These are phyloP conservation scores for Coregonus clupeaformis DNA, from an alignment of 2,113 vertebrate species.

Conservation along the genomic window DNA sequence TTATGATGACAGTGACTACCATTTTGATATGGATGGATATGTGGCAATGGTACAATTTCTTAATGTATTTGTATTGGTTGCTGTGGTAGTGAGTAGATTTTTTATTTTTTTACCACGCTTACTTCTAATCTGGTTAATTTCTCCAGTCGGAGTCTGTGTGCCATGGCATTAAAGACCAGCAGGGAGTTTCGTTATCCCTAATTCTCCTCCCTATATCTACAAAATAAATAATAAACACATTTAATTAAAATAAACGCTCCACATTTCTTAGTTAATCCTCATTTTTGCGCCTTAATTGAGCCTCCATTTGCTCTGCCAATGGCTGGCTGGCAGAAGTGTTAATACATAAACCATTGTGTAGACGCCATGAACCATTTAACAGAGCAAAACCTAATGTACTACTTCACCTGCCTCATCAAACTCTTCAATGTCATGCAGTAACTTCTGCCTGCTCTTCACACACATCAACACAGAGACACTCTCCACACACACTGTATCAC, in stretches of 20 bases:
- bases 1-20: too few relatives aligned
- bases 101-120: neutral
- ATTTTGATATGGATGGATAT: neutral
- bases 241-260: constrained; percentile 73
- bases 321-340: constrained; percentile 64
- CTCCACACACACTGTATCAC: neutral
- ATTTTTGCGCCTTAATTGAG: constrained; percentile 76
- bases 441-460: constrained; percentile 24
- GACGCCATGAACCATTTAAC: constrained; percentile 67
- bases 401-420: constrained; percentile 65
- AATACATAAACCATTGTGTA: constrained; percentile 72
- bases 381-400: constrained; percentile 61
- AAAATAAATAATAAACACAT: constrained; percentile 78
- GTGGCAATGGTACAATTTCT: neutral
- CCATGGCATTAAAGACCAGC: constrained; percentile 37
- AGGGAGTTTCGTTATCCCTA: constrained; percentile 33
- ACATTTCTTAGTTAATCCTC: constrained; percentile 74
- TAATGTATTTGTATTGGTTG: neutral
- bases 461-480: constrained; percentile 1
- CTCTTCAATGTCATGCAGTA: constrained; percentile 51
- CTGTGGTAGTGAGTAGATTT: neutral
- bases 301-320: constrained; percentile 65
- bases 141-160: constrained; percentile 1
- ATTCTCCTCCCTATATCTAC: constrained; percentile 31
- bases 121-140: neutral